Conservation (phyloP, 2,113 vertebrate species). For the Mus pahari region DNA sequence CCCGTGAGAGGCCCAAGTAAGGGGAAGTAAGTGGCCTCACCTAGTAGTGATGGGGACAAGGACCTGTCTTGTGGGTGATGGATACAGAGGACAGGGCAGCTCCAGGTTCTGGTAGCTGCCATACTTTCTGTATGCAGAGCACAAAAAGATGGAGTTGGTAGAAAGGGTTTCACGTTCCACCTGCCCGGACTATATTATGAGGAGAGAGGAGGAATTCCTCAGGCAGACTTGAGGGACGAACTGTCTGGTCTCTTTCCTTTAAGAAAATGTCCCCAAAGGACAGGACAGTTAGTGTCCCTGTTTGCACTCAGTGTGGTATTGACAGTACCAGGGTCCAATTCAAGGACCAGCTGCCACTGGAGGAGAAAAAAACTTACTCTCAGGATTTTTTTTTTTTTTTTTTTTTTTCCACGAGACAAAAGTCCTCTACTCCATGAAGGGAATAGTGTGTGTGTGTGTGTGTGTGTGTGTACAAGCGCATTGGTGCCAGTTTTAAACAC, state of each 20-base stretch:
- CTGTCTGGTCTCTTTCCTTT: neutral
- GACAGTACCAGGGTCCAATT: neutral
- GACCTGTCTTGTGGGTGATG: neutral
- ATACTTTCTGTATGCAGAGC: neutral
- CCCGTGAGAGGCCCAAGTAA: neutral
- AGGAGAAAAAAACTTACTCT: neutral
- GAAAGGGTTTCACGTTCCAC: neutral
- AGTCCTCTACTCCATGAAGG: accelerated
- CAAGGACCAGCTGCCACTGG: neutral
- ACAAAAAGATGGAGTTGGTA: neutral
- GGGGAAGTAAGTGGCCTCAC: no score
- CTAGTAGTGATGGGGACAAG: neutral
- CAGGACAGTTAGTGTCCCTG: accelerated
- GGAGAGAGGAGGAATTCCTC: neutral
- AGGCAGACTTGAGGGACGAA: neutral
- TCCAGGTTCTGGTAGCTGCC: neutral
- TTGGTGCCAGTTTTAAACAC: neutral
- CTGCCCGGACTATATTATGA: accelerated
- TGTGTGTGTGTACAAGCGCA: accelerated
- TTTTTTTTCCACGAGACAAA: neutral
- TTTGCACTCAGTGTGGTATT: no score
- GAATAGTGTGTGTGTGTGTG: neutral
- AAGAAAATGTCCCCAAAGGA: neutral
- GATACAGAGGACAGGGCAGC: neutral
- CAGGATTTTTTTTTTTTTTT: neutral